Percentiles rank a stretch among this genome's conserved stretches.
These are phyloP conservation scores for Cherax destructor DNA, from an alignment of 1,140 invertebrate genomes.

Conservation along the genomic window DNA sequence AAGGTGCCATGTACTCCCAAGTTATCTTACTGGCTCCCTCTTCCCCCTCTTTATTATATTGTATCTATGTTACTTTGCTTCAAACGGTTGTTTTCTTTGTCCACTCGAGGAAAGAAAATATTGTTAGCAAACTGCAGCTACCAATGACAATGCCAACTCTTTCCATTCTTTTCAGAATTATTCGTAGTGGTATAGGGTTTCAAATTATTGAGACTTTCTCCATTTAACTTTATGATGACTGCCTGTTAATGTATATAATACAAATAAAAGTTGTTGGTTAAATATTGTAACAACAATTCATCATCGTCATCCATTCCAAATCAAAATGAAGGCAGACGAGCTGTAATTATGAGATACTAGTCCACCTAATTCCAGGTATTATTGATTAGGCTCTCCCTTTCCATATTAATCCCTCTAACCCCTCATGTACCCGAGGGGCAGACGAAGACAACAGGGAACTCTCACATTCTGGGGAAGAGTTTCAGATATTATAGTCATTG, in stretches of 20 bases:
- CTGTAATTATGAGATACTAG: conserved; percentile 67
- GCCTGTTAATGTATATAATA: conserved; percentile 70
- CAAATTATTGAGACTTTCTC: conserved; percentile 69
- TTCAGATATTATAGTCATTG: conserved; percentile 37
- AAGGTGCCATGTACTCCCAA: conserved; percentile 69
- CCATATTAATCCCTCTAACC: conserved; percentile 53
- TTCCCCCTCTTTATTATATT: conserved; percentile 67
- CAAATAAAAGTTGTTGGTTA: conserved; percentile 69
- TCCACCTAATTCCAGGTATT: conserved; percentile 68
- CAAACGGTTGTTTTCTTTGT: conserved; percentile 66
- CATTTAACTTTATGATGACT: conserved; percentile 65
- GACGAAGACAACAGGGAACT: conserved; percentile 49
- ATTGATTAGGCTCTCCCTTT: conserved; percentile 68
- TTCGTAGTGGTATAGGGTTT: conserved; percentile 68
- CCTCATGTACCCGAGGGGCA: conserved; percentile 47
- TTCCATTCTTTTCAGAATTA: conserved; percentile 68
- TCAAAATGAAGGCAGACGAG: conserved; percentile 69
- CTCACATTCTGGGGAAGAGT: conserved; percentile 21
- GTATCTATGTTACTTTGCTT: conserved; percentile 70
- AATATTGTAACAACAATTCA: conserved; percentile 67
- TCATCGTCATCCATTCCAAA: conserved; percentile 68
- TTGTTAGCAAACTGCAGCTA: conserved; percentile 70
- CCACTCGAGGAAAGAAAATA: conserved; percentile 67
- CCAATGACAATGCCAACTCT: conserved; percentile 69
- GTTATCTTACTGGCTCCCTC: conserved; percentile 70